Conservation (phyloP, 1,140 invertebrate genomes). For the Carposina sasakii region DNA sequence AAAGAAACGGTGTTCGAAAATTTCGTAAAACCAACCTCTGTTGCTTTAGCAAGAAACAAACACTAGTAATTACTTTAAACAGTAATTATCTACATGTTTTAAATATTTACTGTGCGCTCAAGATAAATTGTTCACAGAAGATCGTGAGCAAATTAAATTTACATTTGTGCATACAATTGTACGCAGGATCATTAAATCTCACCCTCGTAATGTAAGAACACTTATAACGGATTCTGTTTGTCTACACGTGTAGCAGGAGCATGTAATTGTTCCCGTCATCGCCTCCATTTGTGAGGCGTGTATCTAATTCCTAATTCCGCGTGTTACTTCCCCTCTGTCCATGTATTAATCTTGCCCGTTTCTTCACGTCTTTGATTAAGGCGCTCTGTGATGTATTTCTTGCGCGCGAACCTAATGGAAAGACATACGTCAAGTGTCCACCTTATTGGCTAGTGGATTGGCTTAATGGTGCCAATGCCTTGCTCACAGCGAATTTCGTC, state of each 20-base stretch:
- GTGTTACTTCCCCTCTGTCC: conserved; percentile 39
- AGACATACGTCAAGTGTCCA: conserved; percentile 66
- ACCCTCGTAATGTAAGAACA: neutral
- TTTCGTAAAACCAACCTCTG: no score
- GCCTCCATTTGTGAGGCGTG: conserved; percentile 37
- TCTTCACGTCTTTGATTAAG: conserved; percentile 65
- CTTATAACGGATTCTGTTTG: neutral
- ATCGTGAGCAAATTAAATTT: no score
- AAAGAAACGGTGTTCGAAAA: no score
- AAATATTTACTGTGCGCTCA: no score
- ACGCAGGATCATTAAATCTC: no score
- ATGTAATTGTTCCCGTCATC: conserved; percentile 23
- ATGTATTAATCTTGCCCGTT: conserved; percentile 58
- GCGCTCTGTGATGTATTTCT: conserved; percentile 64
- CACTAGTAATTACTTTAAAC: no score
- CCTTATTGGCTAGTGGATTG: conserved; percentile 62
- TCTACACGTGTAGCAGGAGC: neutral
- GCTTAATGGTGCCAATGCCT: conserved; percentile 54
- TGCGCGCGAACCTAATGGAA: conserved; percentile 64
- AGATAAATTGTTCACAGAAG: no score
- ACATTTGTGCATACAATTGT: no score
- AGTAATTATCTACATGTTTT: no score
- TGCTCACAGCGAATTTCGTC: conserved; percentile 42
- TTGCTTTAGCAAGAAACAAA: no score
- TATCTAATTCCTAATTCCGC: conserved; percentile 37